These are phyloP conservation scores for Lapara coniferarum DNA, from an alignment of 2,888 invertebrate species.

Conservation along the genomic window DNA sequence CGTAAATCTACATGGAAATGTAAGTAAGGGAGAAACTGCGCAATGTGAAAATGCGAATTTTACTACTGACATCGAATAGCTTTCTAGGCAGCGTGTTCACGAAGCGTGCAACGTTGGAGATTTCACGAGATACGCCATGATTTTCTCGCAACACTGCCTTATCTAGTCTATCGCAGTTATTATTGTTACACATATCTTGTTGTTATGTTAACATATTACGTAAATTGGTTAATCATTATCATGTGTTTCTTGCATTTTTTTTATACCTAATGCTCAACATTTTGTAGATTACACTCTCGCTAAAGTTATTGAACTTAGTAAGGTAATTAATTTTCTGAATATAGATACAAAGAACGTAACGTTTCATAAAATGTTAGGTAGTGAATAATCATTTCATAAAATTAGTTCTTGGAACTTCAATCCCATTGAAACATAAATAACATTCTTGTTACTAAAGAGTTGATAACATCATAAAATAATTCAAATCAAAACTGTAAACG, in stretches of 20 bases:
- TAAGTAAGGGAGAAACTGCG: not conserved
- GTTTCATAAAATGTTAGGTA: not conserved
- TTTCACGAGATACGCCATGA: conserved; percentile 20
- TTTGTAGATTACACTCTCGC: not conserved
- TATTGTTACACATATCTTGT: conserved; percentile 5
- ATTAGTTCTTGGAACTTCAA: not conserved
- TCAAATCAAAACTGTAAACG: not conserved
- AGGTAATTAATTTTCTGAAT: not conserved
- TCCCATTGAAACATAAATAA: not conserved
- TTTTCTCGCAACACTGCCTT: conserved; percentile 15
- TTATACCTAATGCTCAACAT: not conserved
- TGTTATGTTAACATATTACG: conserved; percentile 19
- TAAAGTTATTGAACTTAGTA: not conserved
- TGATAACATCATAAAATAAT: not conserved
- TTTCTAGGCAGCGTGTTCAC: conserved; percentile 14
- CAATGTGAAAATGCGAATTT: conserved; percentile 15
- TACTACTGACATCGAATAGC: conserved; percentile 20
- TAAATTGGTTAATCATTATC: not conserved
- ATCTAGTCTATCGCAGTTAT: conserved; percentile 9
- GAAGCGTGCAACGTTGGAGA: conserved; percentile 20
- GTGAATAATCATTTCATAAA: not conserved
- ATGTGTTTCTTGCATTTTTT: not conserved
- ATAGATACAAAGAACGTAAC: not conserved
- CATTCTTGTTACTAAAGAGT: conserved; percentile 12
- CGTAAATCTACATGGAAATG: not conserved